Base-by-base conservation (phyloP, 1,140 invertebrate genomes). In the Cephus cinctus region DNA sequence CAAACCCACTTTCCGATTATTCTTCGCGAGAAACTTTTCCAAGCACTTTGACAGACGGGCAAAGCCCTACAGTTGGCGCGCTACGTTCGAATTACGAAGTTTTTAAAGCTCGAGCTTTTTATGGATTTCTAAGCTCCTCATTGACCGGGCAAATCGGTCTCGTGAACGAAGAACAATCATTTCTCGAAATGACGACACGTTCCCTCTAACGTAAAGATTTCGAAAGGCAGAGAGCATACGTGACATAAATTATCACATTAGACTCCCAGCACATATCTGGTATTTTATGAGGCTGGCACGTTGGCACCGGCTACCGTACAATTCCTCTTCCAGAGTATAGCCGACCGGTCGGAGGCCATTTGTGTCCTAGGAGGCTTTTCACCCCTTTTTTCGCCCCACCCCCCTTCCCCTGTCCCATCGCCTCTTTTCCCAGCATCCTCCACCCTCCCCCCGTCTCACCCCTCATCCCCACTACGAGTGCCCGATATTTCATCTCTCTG, bases 311-410 rank as follows among this genome's bases (percentile, higher is more conserved):
- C 11, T 23, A 19, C 19, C 30, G 34, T 11, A 47, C 45, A 47
- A 43, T 44, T 44, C 39, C 21, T 47, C 50, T 52, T 47, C 44
- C 38, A 30, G 18, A 32, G 35, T 20, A 20, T 40, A 22, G 16
- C 23, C 39, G 23, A 46, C 21, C 21, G 19, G n/a, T 44, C 9
- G 41, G 23, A 32, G 19, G 20, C 40, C 45, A 53, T 53, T 53
- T 43, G 36, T 43, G 45, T 53, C 40, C 51, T 34, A 14, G 12
- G 43, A 32, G 40, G 41, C 42, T 48, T 47, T 45, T 39, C 40
- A 38, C 25, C 19, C 18, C n/a, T 41, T 46, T n/a, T n/a, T 27
- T 27, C n/a, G n/a, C 21, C 19, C 0, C 38, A 18, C 19, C 19
- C 38, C 5, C 11, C 11, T 15, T n/a, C 16, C 35, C 9, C 39